These are phyloP conservation scores for Autographa pulchrina DNA, from an alignment of 2,888 invertebrate genomes.

Conservation along the genomic window DNA sequence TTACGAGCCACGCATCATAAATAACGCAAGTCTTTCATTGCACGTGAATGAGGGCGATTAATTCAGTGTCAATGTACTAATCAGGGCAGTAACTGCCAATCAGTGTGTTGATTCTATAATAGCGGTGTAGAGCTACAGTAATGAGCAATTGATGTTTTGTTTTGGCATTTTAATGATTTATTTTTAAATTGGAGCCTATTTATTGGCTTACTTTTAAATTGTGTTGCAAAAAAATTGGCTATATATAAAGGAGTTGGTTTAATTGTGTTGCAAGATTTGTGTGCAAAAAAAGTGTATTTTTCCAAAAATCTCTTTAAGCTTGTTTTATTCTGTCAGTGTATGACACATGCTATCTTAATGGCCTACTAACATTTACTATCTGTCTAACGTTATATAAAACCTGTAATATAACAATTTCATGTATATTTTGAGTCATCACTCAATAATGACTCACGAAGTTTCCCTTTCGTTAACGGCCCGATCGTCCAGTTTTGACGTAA, in stretches of 20 bases:
- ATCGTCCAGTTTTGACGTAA: conserved; percentile 65
- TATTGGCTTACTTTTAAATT: not conserved
- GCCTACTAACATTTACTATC: not conserved
- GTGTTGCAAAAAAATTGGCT: no score
- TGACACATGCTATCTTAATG: not conserved
- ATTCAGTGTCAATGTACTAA: conserved; percentile 77
- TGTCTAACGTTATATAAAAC: not conserved
- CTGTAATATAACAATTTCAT: conserved; percentile 23
- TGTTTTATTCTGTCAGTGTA: not conserved
- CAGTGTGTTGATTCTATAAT: conserved; percentile 43
- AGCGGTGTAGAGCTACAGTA: conserved; percentile 28
- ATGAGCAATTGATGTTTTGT: conserved; percentile 14
- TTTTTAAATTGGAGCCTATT: conserved; percentile 10
- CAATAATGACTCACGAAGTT: conserved; percentile 70
- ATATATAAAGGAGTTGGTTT: no score
- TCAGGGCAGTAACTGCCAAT: conserved; percentile 71
- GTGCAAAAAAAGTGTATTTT: no score
- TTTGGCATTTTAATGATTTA: not conserved
- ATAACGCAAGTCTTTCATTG: conserved; percentile 60
- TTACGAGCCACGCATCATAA: conserved; percentile 33
- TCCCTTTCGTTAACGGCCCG: conserved; percentile 62
- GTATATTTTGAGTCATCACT: conserved; percentile 60
- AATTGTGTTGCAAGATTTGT: no score
- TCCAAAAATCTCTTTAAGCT: no score
- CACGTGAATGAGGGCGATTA: conserved; percentile 58